Evolutionary conservation across 2,797 vertebrate genomes (phyloP).

Genomic region (Pantherophis vulpinus): DNA sequence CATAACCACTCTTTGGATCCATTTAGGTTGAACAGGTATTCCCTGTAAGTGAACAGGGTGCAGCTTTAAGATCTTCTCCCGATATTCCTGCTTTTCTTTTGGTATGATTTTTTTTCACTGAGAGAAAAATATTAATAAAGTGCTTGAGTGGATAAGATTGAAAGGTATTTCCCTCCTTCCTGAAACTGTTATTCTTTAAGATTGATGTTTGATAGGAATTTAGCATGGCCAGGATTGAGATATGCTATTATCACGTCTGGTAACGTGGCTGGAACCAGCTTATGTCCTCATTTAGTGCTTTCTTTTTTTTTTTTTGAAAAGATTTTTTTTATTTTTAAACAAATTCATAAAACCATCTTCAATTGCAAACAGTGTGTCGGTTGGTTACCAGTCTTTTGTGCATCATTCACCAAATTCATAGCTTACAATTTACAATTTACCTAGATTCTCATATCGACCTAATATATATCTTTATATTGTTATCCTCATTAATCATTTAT

Average conservation of each 20-base stretch:
- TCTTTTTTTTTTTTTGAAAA: no score
- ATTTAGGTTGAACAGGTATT: background rate
- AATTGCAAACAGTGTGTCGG: no score
- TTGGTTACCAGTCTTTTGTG: no score
- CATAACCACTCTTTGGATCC: background rate
- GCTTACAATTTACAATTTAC: no score
- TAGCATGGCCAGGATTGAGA: background rate
- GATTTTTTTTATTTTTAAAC: no score
- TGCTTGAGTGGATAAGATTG: background rate
- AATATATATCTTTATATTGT: no score
- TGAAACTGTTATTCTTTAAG: no score
- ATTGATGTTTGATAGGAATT: background rate
- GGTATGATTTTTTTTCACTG: background rate
- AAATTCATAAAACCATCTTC: no score
- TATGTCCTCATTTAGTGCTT: background rate
- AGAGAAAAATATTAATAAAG: background rate
- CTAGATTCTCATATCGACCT: no score
- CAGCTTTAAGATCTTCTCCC: background rate
- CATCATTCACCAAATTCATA: no score
- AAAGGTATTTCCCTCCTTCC: background rate
- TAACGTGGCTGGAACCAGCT: background rate
- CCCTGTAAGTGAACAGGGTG: background rate
- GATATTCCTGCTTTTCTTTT: background rate
- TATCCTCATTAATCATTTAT: no score
- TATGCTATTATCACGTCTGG: background rate